These are phyloP conservation scores for Odontocolon sp. DNA, from an alignment of 2,888 invertebrate genomes.

Conservation along the genomic window DNA sequence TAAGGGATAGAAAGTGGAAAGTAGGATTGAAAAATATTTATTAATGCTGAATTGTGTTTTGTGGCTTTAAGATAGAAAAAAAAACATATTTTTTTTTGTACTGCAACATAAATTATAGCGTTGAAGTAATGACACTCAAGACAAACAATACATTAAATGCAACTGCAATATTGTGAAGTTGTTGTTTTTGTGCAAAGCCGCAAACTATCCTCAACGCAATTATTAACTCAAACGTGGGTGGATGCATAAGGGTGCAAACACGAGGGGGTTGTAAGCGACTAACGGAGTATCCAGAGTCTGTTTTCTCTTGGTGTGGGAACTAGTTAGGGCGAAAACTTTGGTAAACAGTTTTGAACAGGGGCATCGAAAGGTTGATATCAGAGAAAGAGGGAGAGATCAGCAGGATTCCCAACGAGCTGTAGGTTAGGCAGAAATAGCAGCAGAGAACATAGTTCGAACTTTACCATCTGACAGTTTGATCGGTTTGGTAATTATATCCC, in stretches of 20 bases:
- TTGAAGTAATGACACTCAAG: too few relatives aligned
- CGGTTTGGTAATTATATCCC: constrained; percentile 70
- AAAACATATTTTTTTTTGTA: background rate
- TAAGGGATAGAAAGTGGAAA: too few relatives aligned
- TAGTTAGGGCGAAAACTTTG: constrained; percentile 59
- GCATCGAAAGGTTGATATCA: constrained; percentile 43
- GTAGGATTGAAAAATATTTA: too few relatives aligned
- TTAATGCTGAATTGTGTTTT: too few relatives aligned
- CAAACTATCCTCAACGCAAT: constrained; percentile 37
- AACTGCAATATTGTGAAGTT: constrained; percentile 6
- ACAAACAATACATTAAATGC: background rate
- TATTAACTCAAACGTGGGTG: constrained; percentile 44
- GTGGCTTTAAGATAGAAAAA: too few relatives aligned
- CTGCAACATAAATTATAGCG: background rate
- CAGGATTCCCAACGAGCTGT: background rate
- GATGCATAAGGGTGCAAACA: background rate
- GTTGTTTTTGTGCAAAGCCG: constrained; percentile 1
- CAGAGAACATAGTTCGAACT: constrained; percentile 57
- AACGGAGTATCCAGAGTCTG: background rate
- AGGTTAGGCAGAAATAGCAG: constrained; percentile 45
- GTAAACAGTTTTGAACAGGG: constrained; percentile 56
- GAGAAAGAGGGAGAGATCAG: too few relatives aligned
- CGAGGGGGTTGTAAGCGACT: constrained; percentile 1
- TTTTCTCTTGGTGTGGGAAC: constrained; percentile 41
- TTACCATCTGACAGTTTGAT: constrained; percentile 72